Evolutionary conservation across 2,888 invertebrate species (phyloP).

Genomic region (Diaprepes abbreviatus): DNA sequence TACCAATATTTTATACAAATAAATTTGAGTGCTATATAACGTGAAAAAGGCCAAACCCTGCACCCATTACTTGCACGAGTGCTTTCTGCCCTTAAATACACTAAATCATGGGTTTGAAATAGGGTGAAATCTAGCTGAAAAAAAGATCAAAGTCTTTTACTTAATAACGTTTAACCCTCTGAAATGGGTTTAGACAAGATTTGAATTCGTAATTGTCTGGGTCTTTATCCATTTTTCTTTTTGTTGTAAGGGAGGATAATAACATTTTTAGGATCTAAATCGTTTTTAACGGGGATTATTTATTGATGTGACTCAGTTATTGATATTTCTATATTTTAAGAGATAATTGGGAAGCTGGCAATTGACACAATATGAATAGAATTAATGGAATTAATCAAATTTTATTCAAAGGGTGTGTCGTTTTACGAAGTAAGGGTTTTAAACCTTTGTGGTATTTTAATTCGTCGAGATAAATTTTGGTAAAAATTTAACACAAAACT

Average conservation of each 20-base stretch:
- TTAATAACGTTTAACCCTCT: slow-evolving; percentile 15
- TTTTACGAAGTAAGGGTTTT: too few relatives aligned
- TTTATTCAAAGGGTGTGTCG: too few relatives aligned
- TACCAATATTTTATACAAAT: slow-evolving; percentile 6
- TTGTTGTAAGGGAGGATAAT: not conserved
- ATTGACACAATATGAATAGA: too few relatives aligned
- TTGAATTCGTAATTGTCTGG: slow-evolving; percentile 18
- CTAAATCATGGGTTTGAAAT: slow-evolving; percentile 10
- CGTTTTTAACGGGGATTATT: too few relatives aligned
- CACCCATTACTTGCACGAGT: slow-evolving; percentile 12
- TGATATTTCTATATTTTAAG: too few relatives aligned
- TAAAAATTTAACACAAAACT: too few relatives aligned
- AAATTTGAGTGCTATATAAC: not conserved
- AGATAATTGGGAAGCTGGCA: too few relatives aligned
- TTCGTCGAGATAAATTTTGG: too few relatives aligned
- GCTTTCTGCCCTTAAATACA: slow-evolving; percentile 7
- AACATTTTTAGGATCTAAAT: not conserved
- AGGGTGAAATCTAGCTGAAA: slow-evolving; percentile 18
- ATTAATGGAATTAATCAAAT: too few relatives aligned
- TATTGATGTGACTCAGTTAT: too few relatives aligned
- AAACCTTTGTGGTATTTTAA: too few relatives aligned
- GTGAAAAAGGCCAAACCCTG: not conserved
- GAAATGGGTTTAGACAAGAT: slow-evolving; percentile 14
- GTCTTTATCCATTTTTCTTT: not conserved
- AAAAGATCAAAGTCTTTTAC: slow-evolving; percentile 18